Evolutionary conservation across 2,113 vertebrate species (phyloP).

Genomic region (Scartelaos histophorus): DNA sequence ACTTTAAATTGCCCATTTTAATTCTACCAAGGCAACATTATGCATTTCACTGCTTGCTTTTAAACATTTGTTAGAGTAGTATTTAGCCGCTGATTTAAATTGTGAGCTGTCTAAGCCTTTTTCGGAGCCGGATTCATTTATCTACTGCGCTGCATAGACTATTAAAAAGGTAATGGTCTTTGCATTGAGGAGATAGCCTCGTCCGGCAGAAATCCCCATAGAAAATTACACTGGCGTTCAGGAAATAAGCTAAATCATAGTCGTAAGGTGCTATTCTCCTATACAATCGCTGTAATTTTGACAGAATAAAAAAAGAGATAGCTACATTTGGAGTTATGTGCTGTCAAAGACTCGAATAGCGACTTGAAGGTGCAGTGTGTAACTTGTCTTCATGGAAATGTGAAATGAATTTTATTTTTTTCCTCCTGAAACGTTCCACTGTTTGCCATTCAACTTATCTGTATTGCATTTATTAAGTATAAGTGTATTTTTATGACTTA

Average conservation of each 20-base stretch:
- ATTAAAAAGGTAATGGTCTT: conserved; percentile 6
- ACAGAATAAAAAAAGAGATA: not conserved
- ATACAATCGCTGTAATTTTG: not conserved
- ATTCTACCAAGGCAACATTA: not conserved
- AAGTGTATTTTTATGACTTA: no score
- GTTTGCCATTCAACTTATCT: no score
- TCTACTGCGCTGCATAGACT: not conserved
- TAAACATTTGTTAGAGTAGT: not conserved
- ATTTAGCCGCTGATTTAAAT: conserved; percentile 3
- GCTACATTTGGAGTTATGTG: not conserved
- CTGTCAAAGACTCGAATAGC: not conserved
- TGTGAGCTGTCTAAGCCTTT: conserved; percentile 9
- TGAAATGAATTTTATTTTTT: no score
- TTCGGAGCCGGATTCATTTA: not conserved
- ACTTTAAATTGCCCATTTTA: not conserved
- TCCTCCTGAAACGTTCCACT: no score
- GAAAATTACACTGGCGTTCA: not conserved
- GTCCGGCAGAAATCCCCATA: not conserved
- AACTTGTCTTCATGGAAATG: no score
- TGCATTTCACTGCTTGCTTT: not conserved
- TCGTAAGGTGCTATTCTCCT: not conserved
- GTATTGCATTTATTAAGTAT: no score
- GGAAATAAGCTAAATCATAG: not conserved
- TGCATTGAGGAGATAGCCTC: not conserved
- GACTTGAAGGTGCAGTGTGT: no score